Percentiles rank a stretch among this genome's conserved stretches.
These are phyloP conservation scores for Mamestra configurata DNA, from an alignment of 1,140 invertebrate species.

Conservation along the genomic window DNA sequence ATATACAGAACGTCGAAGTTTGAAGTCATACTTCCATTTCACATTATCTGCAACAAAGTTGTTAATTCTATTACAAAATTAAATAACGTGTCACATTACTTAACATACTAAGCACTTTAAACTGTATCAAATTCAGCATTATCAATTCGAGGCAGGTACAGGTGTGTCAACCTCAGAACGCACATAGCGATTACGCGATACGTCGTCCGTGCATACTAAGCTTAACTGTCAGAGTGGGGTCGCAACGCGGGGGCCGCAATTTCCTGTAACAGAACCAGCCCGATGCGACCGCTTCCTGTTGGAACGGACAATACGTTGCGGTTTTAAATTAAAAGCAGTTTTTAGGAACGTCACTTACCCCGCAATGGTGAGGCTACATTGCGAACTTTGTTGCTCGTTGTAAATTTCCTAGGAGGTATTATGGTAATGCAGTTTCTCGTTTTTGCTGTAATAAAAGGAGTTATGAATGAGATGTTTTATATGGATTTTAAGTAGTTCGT, in stretches of 20 bases:
- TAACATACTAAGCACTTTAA: conserved; percentile 15
- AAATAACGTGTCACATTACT: conserved; percentile 27
- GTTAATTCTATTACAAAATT: conserved; percentile 15
- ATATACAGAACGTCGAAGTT: no score
- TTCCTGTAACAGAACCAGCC: conserved; percentile 48
- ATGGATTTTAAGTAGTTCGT: conserved; percentile 24
- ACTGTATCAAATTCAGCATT: conserved; percentile 30
- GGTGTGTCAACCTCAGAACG: conserved; percentile 42
- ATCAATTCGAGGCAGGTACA: conserved; percentile 38
- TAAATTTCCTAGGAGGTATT: conserved; percentile 22
- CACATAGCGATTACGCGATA: conserved; percentile 36
- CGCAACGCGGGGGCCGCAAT: conserved; percentile 39
- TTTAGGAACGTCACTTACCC: conserved; percentile 42
- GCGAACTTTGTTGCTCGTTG: conserved; percentile 18
- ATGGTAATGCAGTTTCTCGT: conserved; percentile 37
- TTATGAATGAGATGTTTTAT: conserved; percentile 38
- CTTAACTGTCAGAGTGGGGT: conserved; percentile 42
- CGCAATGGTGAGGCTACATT: conserved; percentile 29
- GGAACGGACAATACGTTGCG: conserved; percentile 48
- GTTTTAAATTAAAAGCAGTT: conserved; percentile 50
- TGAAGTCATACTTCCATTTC: no score
- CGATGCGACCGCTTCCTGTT: conserved; percentile 47
- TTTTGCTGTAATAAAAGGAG: conserved; percentile 24
- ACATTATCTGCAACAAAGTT: not conserved
- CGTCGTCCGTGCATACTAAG: conserved; percentile 39